Evolutionary conservation across 2,797 vertebrate genomes (phyloP).

Genomic region (Cyprinodon diabolis): DNA sequence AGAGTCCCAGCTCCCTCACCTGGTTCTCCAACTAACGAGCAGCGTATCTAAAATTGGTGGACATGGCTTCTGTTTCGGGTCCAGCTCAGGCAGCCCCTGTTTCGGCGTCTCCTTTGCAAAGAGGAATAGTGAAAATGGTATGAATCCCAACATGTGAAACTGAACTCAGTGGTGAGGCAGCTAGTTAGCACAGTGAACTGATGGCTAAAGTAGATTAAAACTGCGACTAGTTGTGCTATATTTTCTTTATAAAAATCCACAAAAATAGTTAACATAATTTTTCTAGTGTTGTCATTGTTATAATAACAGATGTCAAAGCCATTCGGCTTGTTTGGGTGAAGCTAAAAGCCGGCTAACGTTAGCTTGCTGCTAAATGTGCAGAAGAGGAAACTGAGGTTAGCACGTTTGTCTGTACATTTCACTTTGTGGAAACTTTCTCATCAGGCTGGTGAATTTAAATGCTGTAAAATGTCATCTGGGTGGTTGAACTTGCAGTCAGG

Average conservation of each 20-base stretch:
- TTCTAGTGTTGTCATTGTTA: slow-evolving; percentile 4
- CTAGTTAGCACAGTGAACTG: slow-evolving; percentile 52
- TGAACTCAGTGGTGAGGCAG: slow-evolving; percentile 23
- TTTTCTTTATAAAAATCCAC: slow-evolving; percentile 5
- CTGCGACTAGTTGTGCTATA: neutral
- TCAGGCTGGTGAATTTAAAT: neutral
- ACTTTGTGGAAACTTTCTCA: neutral
- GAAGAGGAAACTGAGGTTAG: slow-evolving; percentile 25
- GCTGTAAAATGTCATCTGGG: neutral
- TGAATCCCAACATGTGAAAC: slow-evolving; percentile 51
- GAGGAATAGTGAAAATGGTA: slow-evolving; percentile 94
- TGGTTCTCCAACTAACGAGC: slow-evolving; percentile 55
- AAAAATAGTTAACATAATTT: neutral
- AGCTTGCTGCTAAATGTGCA: slow-evolving; percentile 48
- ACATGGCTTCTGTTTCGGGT: slow-evolving; percentile 83
- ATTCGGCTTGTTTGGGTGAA: slow-evolving; percentile 2
- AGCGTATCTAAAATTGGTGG: slow-evolving; percentile 49
- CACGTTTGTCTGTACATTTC: slow-evolving; percentile 39
- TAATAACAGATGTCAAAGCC: slow-evolving; percentile 28
- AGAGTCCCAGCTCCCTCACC: slow-evolving; percentile 63
- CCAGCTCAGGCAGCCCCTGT: slow-evolving; percentile 73
- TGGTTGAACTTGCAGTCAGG: neutral
- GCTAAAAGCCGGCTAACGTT: slow-evolving; percentile 50
- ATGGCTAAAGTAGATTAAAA: slow-evolving; percentile 28
- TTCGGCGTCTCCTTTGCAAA: slow-evolving; percentile 79